Evolutionary conservation across 2,113 vertebrate species (phyloP).

Genomic region (Thunnus maccoyii): DNA sequence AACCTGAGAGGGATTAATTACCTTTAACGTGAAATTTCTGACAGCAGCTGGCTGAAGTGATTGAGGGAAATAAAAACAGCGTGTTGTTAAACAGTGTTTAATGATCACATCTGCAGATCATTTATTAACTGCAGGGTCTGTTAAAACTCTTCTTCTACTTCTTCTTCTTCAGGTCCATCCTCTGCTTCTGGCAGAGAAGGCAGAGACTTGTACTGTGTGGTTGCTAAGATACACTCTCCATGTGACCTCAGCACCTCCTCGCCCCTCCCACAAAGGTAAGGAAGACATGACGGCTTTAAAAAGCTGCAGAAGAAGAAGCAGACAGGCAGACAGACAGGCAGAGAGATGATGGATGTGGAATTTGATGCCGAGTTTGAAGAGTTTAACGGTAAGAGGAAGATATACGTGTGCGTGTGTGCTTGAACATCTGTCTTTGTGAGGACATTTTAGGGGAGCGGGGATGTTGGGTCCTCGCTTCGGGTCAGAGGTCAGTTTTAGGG

Average conservation of each 20-base stretch:
- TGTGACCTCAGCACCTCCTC: slow-evolving; percentile 54
- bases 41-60: too few species aligned
- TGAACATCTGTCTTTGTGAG: not conserved
- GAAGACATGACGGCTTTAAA: not conserved
- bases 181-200: slow-evolving; percentile 74
- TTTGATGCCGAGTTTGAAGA: slow-evolving; percentile 17
- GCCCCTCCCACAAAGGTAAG: slow-evolving; percentile 66
- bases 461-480: too few species aligned
- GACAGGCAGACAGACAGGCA: not conserved
- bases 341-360: slow-evolving; percentile 30
- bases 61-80: too few species aligned
- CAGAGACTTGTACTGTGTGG: slow-evolving; percentile 77
- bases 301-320: not conserved
- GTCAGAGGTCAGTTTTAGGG: too few species aligned
- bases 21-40: too few species aligned
- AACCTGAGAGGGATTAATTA: too few species aligned
- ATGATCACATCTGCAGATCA: too few species aligned
- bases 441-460: too few species aligned
- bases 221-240: slow-evolving; percentile 76
- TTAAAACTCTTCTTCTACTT: too few species aligned
- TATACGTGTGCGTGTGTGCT: slow-evolving; percentile 5
- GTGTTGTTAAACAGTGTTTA: too few species aligned
- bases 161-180: slow-evolving; percentile 72
- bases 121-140: too few species aligned
- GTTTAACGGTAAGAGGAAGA: slow-evolving; percentile 53